Evolutionary conservation across 2,113 vertebrate species (phyloP).

Genomic region (Guaruba guarouba): DNA sequence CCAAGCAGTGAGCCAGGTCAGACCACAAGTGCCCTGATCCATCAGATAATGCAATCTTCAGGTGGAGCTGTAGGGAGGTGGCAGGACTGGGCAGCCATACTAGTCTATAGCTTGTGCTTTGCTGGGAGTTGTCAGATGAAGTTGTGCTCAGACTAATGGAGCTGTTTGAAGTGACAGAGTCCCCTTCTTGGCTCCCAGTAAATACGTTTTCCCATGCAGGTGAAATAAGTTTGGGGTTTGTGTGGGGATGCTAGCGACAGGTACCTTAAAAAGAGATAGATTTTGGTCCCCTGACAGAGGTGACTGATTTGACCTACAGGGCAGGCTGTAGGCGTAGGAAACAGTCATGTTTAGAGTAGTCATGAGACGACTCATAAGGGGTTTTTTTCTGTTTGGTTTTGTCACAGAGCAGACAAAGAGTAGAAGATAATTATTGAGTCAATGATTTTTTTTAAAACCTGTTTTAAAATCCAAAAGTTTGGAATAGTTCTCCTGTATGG

Average conservation of each 20-base stretch:
- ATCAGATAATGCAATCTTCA: neutral
- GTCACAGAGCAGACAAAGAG: neutral
- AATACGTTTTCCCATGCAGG: neutral
- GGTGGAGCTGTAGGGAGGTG: rapidly evolving
- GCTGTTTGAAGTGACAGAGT: neutral
- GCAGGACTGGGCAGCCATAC: neutral
- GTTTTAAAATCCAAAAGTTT: neutral
- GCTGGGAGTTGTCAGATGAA: neutral
- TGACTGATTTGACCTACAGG: rapidly evolving
- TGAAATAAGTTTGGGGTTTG: neutral
- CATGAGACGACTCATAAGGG: neutral
- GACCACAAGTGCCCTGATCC: neutral
- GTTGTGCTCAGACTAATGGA: neutral
- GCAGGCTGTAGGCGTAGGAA: neutral
- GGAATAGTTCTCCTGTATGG: neutral
- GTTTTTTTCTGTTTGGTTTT: neutral
- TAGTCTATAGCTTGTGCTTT: neutral
- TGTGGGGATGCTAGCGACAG: neutral
- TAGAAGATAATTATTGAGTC: neutral
- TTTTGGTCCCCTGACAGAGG: neutral
- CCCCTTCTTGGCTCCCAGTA: neutral
- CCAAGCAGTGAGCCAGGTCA: neutral
- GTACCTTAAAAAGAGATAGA: neutral
- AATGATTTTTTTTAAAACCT: neutral
- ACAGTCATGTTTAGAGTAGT: neutral